Conservation (phyloP, 2,113 vertebrate species). For the Datnioides undecimradiatus region DNA sequence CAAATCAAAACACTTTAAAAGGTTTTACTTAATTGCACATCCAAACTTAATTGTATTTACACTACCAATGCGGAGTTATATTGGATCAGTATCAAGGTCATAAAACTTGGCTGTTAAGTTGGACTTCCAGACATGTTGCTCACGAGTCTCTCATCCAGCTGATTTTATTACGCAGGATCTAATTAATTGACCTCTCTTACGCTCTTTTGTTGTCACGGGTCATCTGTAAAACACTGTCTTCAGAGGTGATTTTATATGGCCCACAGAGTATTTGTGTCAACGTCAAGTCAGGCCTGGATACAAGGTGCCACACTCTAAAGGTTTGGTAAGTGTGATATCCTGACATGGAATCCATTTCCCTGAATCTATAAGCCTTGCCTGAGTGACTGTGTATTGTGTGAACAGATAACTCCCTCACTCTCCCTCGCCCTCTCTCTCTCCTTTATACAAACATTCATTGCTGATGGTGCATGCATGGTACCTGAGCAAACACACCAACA, state of each 20-base stretch:
- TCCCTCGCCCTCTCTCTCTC: conserved; percentile 16
- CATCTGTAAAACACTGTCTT: conserved; percentile 57
- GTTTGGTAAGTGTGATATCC: conserved; percentile 76
- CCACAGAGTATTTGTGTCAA: conserved; percentile 68
- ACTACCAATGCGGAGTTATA: conserved; percentile 65
- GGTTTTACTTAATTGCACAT: conserved; percentile 72
- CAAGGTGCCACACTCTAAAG: conserved; percentile 72
- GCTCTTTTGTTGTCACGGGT: conserved; percentile 64
- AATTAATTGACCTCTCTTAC: conserved; percentile 74
- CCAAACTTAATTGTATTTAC: conserved; percentile 76
- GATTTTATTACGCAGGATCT: conserved; percentile 71
- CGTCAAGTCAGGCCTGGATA: conserved; percentile 63
- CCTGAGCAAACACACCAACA: conserved; percentile 76
- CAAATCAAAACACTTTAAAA: conserved; percentile 60
- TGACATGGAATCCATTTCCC: conserved; percentile 77
- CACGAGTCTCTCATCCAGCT: conserved; percentile 53
- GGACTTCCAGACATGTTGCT: conserved; percentile 65
- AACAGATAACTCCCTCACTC: conserved; percentile 69
- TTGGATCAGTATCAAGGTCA: conserved; percentile 65
- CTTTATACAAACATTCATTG: conserved; percentile 61
- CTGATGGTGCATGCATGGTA: conserved; percentile 71
- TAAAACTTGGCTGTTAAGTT: conserved; percentile 75
- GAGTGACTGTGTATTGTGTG: conserved; percentile 75
- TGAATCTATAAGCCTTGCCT: conserved; percentile 79
- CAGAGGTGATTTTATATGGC: conserved; percentile 69